Base-by-base conservation (phyloP, 2,113 vertebrate genomes). In the Rutilus rutilus region DNA sequence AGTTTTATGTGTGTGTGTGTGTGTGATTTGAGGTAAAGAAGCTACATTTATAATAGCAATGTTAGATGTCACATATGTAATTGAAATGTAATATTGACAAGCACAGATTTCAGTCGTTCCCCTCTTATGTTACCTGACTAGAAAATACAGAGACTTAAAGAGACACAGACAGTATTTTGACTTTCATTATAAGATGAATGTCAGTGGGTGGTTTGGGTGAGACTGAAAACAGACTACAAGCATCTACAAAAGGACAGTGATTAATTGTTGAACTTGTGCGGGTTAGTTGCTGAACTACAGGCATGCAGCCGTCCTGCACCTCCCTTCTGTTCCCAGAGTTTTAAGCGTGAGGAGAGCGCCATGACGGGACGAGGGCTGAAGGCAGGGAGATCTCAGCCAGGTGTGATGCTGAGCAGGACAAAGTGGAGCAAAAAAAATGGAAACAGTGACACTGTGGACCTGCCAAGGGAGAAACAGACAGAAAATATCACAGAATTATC, bases 321-420 rank as follows among this genome's bases (percentile, higher is more conserved):
- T 98, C 91, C 97, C 98, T 99, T 99, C 93, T 99, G 94, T 89
- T 99, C 98, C 97, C 98, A 99, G 77, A 99, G 95, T 65, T 98
- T 97, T 17, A 99, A 96, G 85, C 97, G 97, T 17, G 97, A 98
- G 5, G 97, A 99, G 92, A 99, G 95, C 52, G 97, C 97, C 98
- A 99, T 99, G 94, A 45, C 6, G 84, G 77, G 77, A 59, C 69
- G 78, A 52, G 27, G 74, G 84, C 23, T 82, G 27, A 84, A 71
- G 73, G 77, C 47, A 17, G 57, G 59, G 71, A 75, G 88, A 47
- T 79, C 92, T 89, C 91, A 83, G 90, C 91, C 88, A 83, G 91
- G 30, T 87, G 90, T 90, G 93, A 78, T 83, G 83, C 73, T 52
- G 82, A 81, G 23, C 30, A 1, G 30, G 82, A 73, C 88, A 15